phyloP scores from a whole-genome alignment of 2,113 vertebrate genomes.

The Hyla sarda region DNA sequence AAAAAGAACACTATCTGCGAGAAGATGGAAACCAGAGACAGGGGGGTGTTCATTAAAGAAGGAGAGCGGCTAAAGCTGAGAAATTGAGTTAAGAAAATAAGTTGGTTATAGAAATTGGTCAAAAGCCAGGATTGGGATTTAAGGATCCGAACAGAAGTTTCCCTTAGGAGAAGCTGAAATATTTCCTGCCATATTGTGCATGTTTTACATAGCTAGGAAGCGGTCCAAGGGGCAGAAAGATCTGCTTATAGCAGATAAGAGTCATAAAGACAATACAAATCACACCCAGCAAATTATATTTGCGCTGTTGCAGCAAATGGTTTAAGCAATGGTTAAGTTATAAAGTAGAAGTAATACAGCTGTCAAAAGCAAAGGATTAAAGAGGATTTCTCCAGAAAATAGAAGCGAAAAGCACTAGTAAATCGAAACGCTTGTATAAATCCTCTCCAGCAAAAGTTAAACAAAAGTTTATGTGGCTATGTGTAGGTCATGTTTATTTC shows the following conservation, averaged over 20 bases:
- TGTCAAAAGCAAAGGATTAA: not conserved
- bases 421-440: not conserved
- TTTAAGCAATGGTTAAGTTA: not conserved
- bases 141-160: not conserved
- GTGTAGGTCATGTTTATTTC: not conserved
- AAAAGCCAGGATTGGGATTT: not conserved
- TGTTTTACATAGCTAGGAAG: conserved; percentile 23
- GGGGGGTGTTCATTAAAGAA: not conserved
- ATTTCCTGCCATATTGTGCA: conserved; percentile 9
- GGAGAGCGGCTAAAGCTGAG: not conserved
- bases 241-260: conserved; percentile 35
- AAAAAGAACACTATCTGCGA: not conserved
- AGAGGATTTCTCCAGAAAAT: not conserved
- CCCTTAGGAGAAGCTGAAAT: conserved; percentile 18
- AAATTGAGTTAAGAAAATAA: conserved; percentile 29
- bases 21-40: conserved; percentile 33
- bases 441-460: not conserved
- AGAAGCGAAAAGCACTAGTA: not conserved
- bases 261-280: not conserved
- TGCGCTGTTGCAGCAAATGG: not conserved
- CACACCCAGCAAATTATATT: not conserved
- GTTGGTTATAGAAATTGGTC: not conserved
- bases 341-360: conserved; percentile 1
- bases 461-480: not conserved
- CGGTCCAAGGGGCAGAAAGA: conserved; percentile 7